These are phyloP conservation scores for Mormyrus proboscirostris DNA, from an alignment of 2,797 vertebrate genomes.

Conservation along the genomic window DNA sequence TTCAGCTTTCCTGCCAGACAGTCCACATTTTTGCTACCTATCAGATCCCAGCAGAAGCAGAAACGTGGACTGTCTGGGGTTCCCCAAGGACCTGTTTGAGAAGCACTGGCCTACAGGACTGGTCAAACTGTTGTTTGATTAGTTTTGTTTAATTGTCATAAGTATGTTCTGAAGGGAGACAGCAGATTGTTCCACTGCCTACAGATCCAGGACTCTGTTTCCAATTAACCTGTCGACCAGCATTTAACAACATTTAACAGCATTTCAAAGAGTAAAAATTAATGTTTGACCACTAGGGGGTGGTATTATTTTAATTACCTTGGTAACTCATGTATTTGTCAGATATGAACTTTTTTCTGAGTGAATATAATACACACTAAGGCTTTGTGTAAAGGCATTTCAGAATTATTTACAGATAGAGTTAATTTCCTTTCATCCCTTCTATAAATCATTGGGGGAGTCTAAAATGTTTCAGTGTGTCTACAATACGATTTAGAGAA, in stretches of 20 bases:
- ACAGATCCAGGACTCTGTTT: neutral
- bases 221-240: neutral
- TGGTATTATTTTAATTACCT: neutral
- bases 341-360: neutral
- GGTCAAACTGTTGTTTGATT: neutral
- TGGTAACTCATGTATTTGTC: neutral
- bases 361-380: neutral
- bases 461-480: neutral
- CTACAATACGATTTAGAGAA: neutral
- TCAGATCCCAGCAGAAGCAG: neutral
- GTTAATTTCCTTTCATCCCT: neutral
- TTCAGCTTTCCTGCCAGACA: neutral
- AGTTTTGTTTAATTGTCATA: neutral
- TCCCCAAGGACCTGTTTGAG: too few relatives aligned
- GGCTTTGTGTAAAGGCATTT: neutral
- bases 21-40: neutral
- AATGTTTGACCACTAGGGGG: neutral
- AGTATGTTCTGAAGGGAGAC: neutral
- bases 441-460: neutral
- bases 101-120: neutral
- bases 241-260: neutral
- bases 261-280: neutral
- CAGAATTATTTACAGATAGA: neutral
- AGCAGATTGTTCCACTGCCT: neutral
- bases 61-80: neutral